Base-by-base conservation (phyloP, 2,797 vertebrate genomes). In the Rhabdomys pumilio region DNA sequence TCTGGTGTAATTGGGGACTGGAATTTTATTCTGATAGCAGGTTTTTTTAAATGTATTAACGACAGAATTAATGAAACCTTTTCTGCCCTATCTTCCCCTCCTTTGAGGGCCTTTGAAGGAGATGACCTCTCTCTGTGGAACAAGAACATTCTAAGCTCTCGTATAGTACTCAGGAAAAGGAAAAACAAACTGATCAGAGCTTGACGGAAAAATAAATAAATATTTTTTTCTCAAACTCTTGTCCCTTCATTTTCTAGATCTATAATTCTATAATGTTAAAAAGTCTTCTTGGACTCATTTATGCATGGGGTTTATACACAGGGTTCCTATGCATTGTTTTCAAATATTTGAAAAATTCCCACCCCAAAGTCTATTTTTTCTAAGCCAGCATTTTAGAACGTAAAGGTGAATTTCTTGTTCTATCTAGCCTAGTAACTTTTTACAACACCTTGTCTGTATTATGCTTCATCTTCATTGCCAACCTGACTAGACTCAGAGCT, bases 1-100 rank as follows among this genome's bases (percentile, higher is more conserved):
- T 94, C 89, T 97, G 91, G 89, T 98, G 98, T 98, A 98, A 96
- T 98, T 98, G 98, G 96, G 97, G 96, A 98, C 97, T 98, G 97
- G 97, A 98, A 98, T 98, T 98, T 98, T 89, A 96, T 96, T 91
- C 95, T 96, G 81, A 93, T 89, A 81, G 97, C 97, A 93, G 47
- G 89, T 98, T 97, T 98, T 98, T 85, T 0, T 96, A 93, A 97
- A 98, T 38, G 93, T 95, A 97, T 95, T 97, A 97, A 97, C 96
- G 94, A 98, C 92, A 97, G 93, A 84, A 92, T 88, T 95, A 84
- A 57, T 95, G 76, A 67, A 91, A 95, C 94, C 20, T 63, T 95
- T 96, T 94, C 79, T 86, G 44, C 4, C 85, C 7, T 53, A 96
- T 85, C 57, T 97, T 95, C 65, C 17, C 98, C 95, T 80, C 95